These are phyloP conservation scores for Jacana jacana DNA, from an alignment of 2,113 vertebrate genomes.

Conservation along the genomic window DNA sequence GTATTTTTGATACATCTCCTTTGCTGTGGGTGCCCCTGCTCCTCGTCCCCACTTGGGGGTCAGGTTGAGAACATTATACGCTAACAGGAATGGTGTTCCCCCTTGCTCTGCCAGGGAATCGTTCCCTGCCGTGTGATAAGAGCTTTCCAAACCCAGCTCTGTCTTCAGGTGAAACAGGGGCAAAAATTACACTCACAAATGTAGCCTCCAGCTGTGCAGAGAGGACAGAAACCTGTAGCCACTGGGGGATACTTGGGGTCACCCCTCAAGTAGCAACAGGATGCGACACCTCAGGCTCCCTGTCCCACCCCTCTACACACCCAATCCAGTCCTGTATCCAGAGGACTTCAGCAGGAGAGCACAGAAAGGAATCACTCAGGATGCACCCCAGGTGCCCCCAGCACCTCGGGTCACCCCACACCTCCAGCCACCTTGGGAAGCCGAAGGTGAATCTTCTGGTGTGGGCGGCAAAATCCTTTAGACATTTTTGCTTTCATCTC, in stretches of 20 bases:
- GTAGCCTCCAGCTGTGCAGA: background rate
- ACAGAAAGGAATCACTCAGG: background rate
- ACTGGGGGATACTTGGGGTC: background rate
- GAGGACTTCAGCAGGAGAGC: background rate
- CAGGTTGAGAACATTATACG: background rate
- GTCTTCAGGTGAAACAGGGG: background rate
- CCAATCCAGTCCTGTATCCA: rapidly evolving
- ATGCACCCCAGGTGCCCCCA: rapidly evolving
- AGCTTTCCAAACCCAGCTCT: background rate
- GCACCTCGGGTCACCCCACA: background rate
- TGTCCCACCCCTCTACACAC: background rate
- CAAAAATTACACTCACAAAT: background rate
- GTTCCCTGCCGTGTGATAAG: rapidly evolving
- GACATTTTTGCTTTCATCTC: background rate
- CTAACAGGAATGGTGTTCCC: background rate
- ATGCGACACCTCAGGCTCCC: background rate
- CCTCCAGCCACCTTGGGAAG: background rate
- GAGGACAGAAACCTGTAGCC: background rate
- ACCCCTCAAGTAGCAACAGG: background rate
- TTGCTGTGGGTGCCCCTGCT: background rate
- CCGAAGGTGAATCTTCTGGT: background rate
- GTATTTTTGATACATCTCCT: background rate
- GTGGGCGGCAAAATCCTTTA: background rate
- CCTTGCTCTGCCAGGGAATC: background rate
- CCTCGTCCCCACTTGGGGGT: background rate